Evolutionary conservation across 2,888 invertebrate species (phyloP).

Genomic region (Oxystoma pomonae): DNA sequence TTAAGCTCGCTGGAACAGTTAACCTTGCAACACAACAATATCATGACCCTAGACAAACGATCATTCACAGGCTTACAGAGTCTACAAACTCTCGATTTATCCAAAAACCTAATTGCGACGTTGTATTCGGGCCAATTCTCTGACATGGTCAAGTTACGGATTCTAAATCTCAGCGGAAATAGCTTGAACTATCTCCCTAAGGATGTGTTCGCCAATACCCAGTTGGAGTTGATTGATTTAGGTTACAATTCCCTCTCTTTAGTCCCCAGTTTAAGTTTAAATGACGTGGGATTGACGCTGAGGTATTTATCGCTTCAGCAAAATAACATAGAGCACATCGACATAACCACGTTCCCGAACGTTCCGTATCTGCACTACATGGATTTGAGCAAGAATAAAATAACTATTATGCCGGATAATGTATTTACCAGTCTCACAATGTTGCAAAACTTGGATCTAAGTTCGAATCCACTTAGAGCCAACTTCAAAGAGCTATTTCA

Average conservation of each 20-base stretch:
- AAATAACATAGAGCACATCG: conserved; percentile 81
- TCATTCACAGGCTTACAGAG: conserved; percentile 72
- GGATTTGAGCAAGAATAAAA: conserved; percentile 74
- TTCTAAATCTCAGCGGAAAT: conserved; percentile 70
- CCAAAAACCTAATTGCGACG: conserved; percentile 70
- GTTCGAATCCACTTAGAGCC: conserved; percentile 75
- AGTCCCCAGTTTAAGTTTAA: conserved; percentile 74
- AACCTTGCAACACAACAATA: conserved; percentile 69
- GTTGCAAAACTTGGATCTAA: conserved; percentile 74
- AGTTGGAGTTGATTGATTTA: conserved; percentile 75
- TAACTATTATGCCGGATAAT: conserved; percentile 83
- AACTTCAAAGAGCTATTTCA: conserved; percentile 86
- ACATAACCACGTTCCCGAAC: conserved; percentile 81
- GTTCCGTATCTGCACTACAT: conserved; percentile 74
- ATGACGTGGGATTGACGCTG: conserved; percentile 75
- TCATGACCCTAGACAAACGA: conserved; percentile 66
- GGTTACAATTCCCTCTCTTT: conserved; percentile 73
- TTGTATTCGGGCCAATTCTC: conserved; percentile 78
- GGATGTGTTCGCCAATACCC: conserved; percentile 75
- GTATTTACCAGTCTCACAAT: conserved; percentile 80
- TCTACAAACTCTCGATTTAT: conserved; percentile 75
- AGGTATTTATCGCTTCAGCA: conserved; percentile 72
- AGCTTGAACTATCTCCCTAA: conserved; percentile 68
- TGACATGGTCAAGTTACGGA: conserved; percentile 67
- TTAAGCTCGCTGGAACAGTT: conserved; percentile 67